Evolutionary conservation across 2,797 vertebrate species (phyloP).

Genomic region (Enteromius fasciolatus): DNA sequence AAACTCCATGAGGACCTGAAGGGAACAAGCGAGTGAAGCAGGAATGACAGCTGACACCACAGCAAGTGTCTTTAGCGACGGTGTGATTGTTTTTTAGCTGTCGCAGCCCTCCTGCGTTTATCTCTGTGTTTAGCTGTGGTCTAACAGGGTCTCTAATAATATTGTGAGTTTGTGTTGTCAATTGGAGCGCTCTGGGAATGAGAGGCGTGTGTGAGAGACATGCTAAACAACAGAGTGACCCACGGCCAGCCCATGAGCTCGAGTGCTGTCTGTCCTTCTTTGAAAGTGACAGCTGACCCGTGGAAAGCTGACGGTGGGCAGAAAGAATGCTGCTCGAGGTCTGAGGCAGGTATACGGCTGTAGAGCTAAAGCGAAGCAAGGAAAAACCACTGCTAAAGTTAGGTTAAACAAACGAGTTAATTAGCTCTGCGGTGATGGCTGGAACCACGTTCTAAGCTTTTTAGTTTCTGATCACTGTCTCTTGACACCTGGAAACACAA

Average conservation of each 20-base stretch:
- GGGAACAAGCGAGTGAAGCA: neutral
- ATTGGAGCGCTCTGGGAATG: conserved; percentile 21
- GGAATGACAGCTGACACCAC: conserved; percentile 47
- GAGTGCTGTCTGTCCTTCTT: conserved; percentile 62
- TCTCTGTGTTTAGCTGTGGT: conserved; percentile 29
- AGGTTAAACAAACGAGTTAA: neutral
- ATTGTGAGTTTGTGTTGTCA: conserved; percentile 49
- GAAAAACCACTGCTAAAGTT: conserved; percentile 7
- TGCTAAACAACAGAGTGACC: conserved; percentile 63
- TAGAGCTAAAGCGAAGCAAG: neutral
- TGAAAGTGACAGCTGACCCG: conserved; percentile 73
- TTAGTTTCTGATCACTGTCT: neutral
- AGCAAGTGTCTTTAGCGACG: conserved; percentile 30
- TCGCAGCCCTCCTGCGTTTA: conserved; percentile 2
- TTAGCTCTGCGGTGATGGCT: neutral
- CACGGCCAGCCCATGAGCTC: conserved; percentile 31
- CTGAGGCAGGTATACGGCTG: neutral
- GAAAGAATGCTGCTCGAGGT: conserved; percentile 63
- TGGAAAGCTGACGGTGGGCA: conserved; percentile 67
- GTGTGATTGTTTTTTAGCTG: conserved; percentile 29
- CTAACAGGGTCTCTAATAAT: conserved; percentile 53
- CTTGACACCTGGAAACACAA: neutral
- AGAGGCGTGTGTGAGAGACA: conserved; percentile 55
- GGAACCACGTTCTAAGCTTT: neutral
- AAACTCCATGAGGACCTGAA: conserved; percentile 6